These are phyloP conservation scores for Priocnemis perturbator DNA, from an alignment of 2,888 invertebrate species.

Conservation along the genomic window DNA sequence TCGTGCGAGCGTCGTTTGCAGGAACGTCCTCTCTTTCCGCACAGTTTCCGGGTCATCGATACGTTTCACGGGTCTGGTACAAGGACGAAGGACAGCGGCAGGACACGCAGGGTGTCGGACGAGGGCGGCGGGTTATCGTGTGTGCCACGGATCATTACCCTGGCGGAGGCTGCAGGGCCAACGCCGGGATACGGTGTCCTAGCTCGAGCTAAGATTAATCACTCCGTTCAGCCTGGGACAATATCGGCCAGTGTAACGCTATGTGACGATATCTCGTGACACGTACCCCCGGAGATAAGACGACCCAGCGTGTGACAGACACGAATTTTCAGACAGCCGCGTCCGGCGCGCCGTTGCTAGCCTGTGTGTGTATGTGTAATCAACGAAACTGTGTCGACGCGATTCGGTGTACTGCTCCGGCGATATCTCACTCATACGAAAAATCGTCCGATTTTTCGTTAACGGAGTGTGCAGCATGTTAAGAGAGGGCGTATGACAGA, in stretches of 20 bases:
- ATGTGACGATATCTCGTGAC: constrained; percentile 57
- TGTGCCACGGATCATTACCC: constrained; percentile 75
- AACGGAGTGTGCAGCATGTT: no score
- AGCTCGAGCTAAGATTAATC: constrained; percentile 68
- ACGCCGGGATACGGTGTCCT: constrained; percentile 45
- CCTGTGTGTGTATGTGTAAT: not conserved
- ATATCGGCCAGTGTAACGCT: constrained; percentile 63
- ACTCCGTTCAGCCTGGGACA: constrained; percentile 58
- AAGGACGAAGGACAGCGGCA: constrained; percentile 40
- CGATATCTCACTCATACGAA: no score
- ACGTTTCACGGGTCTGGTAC: constrained; percentile 37
- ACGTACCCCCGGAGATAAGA: constrained; percentile 58
- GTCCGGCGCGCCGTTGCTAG: no score
- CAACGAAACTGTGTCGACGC: not conserved
- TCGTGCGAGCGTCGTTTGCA: no score
- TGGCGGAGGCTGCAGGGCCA: constrained; percentile 51
- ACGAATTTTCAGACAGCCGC: not conserved
- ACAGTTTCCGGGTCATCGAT: constrained; percentile 53
- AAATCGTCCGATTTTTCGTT: no score
- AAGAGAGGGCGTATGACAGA: no score
- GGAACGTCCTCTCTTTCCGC: constrained; percentile 5
- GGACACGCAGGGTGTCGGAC: constrained; percentile 31
- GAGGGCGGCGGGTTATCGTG: constrained; percentile 69
- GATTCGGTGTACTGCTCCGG: not conserved
- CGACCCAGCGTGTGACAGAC: constrained; percentile 32